These are phyloP conservation scores for Vulpes ferrilata DNA, from an alignment of 2,113 vertebrate genomes.

Conservation along the genomic window DNA sequence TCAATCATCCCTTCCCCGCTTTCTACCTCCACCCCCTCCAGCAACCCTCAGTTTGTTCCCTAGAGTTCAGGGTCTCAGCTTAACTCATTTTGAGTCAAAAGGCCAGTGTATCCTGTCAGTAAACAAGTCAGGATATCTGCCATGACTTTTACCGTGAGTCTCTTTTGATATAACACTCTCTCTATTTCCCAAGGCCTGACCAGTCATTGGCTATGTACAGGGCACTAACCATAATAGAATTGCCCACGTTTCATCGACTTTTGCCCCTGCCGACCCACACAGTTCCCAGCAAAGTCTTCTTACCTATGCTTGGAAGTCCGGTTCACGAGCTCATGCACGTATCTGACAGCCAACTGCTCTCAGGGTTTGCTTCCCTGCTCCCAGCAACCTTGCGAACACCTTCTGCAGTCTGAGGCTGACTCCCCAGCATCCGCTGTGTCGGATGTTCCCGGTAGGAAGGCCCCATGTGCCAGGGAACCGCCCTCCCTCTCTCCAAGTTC, in stretches of 20 bases:
- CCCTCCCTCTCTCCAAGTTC: neutral
- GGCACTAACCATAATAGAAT: neutral
- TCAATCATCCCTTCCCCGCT: neutral
- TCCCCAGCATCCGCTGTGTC: accelerated
- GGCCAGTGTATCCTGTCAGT: too few relatives aligned
- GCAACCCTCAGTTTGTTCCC: neutral
- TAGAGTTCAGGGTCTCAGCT: neutral
- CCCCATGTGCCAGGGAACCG: accelerated
- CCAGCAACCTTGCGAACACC: too few relatives aligned
- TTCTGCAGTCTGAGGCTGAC: neutral
- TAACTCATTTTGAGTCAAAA: neutral
- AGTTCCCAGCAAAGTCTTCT: neutral
- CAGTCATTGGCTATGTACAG: neutral
- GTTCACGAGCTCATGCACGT: neutral
- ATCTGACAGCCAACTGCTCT: neutral
- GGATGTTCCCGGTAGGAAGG: neutral
- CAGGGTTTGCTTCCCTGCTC: neutral
- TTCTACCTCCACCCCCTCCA: neutral
- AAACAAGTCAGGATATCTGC: neutral
- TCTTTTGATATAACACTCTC: neutral
- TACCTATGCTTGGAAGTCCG: neutral
- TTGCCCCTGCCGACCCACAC: neutral
- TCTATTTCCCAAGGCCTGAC: neutral
- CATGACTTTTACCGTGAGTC: neutral
- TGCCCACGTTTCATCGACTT: neutral